A percentile compares a stretch with the other conserved stretches of the same genome.
phyloP scores from a whole-genome alignment of 2,797 vertebrate species.

The Leptoclinus maculatus region DNA sequence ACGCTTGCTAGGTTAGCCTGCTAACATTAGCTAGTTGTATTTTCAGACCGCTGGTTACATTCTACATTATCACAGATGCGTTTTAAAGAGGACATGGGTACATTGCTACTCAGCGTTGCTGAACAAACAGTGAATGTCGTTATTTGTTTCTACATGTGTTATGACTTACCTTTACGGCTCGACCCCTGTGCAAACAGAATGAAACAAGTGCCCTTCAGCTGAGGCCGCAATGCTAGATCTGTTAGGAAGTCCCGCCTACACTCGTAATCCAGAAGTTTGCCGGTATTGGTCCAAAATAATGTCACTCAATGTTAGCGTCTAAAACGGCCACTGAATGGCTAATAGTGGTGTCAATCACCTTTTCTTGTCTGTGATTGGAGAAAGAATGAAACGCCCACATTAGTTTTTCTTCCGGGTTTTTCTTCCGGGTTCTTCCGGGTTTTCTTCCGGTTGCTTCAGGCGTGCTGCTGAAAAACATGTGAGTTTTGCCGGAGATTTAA shows the following conservation, averaged over 20 bases:
- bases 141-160: fast-evolving
- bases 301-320: background rate
- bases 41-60: background rate
- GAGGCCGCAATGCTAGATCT: slow-evolving; percentile 64
- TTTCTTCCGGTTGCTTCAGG: too few species aligned
- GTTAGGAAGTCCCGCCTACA: slow-evolving; percentile 76
- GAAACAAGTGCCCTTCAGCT: slow-evolving; percentile 79
- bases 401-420: slow-evolving; percentile 76
- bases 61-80: fast-evolving
- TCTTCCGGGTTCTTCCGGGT: slow-evolving; percentile 84
- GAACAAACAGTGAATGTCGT: fast-evolving
- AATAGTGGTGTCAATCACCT: slow-evolving; percentile 12
- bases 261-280: fast-evolving
- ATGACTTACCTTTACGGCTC: slow-evolving; percentile 65
- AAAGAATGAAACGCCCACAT: fast-evolving
- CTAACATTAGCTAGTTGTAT: background rate
- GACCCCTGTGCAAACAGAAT: slow-evolving; percentile 37
- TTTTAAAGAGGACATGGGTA: fast-evolving
- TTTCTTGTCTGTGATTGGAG: slow-evolving; percentile 63
- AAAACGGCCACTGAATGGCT: slow-evolving; percentile 21
- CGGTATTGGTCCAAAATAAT: slow-evolving; percentile 8
- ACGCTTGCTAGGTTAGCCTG: slow-evolving; percentile 44
- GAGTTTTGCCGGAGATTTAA: slow-evolving; percentile 64
- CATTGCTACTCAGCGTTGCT: fast-evolving
- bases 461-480: slow-evolving; percentile 80